Base-by-base conservation (phyloP, 2,888 invertebrate species). In the Eristalinus aeneus region DNA sequence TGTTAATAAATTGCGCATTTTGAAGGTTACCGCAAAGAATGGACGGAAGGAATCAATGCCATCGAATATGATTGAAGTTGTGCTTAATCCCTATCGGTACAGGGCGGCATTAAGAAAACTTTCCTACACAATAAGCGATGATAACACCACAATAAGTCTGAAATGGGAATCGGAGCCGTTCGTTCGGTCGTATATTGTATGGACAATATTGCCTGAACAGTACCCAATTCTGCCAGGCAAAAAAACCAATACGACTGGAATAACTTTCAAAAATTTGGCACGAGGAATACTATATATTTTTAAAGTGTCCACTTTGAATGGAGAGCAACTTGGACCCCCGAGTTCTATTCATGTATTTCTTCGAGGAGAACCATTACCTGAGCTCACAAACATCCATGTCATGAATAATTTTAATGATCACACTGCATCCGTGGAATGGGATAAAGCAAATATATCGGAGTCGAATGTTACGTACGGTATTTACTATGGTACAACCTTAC, bases 21-120 rank as follows among this genome's bases (percentile, higher is more conserved):
- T 74, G 1, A 31, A 95, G 95, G 94, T 96, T 6, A 94, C 94
- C 6, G 96, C 96, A 0, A 93, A 94, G 56, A 97, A 96, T 90
- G 92, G 93, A 16, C 93, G 93, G 0, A 93, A 93, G 89, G 94
- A 94, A 39, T 96, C 97, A 0, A 92, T 92, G 4, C 93, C 93
- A 0, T 96, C 96, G 0, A 93, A 94, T 16, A 93, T 94, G 1
- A 93, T 93, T 6, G 93, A 92, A 6, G 90, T 97, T 11, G 53
- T 77, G n/a, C n/a, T 86, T 1, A 31, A 77, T 22, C 82, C 85
- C 12, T 6, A 54, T 10, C 68, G 56, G 12, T 27, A 64, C 9
- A 77, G 54, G 11, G 68, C 31, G 6, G 64, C 39, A 8, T 54
- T 86, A 9, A 73, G 60, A 9, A 77, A 86, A 32, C 63, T 86